A percentile compares a stretch with the other conserved stretches of the same genome.
These are phyloP conservation scores for Rhadinocentrus ornatus DNA, from an alignment of 2,797 vertebrate species.

Conservation along the genomic window DNA sequence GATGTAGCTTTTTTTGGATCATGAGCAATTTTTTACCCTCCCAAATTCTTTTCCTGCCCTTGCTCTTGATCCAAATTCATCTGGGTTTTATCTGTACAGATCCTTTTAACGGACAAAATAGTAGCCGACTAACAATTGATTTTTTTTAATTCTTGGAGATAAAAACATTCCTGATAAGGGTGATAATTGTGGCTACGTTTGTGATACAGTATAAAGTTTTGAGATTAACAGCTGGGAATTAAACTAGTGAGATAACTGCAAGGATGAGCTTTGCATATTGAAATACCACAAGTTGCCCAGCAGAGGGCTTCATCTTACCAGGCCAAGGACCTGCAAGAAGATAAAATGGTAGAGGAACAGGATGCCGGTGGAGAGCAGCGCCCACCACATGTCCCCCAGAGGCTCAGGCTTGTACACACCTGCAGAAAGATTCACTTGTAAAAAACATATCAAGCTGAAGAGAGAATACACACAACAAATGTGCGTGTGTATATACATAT, in stretches of 20 bases:
- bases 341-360: slow-evolving; percentile 98
- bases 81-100: neutral
- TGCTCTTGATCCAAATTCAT: neutral
- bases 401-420: slow-evolving; percentile 96
- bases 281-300: slow-evolving; percentile 45
- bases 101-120: neutral
- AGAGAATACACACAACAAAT: neutral
- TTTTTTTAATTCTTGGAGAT: neutral
- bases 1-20: neutral
- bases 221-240: neutral
- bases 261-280: neutral
- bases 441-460: slow-evolving; percentile 5
- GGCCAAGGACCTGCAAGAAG: slow-evolving; percentile 92
- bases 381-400: slow-evolving; percentile 95
- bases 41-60: neutral
- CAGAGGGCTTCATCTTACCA: slow-evolving; percentile 87
- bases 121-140: neutral
- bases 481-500: too few species aligned
- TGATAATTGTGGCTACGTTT: too few species aligned
- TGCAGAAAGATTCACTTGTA: slow-evolving; percentile 67
- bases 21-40: neutral
- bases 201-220: neutral
- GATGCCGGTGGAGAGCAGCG: slow-evolving; percentile 92
- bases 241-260: neutral
- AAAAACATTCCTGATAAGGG: neutral